A percentile compares a stretch with the other conserved stretches of the same genome.
These are phyloP conservation scores for Drosophila monieri DNA, from an alignment of 2,888 invertebrate species.

Conservation along the genomic window DNA sequence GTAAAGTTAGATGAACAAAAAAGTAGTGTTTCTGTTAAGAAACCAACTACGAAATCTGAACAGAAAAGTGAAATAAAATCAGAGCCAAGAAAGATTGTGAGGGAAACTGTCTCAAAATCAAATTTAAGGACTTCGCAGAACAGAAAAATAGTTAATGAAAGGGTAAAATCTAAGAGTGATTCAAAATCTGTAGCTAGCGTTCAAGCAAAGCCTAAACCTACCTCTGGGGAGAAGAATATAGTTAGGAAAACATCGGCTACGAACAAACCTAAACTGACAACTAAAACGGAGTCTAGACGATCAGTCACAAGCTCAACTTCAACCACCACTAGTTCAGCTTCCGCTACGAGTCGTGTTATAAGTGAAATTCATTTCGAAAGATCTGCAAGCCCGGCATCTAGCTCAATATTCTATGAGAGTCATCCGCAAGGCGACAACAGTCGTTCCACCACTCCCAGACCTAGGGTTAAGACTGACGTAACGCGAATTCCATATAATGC, in stretches of 20 bases:
- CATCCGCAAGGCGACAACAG: slow-evolving; percentile 70
- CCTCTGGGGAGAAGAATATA: neutral
- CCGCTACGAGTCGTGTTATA: slow-evolving; percentile 67
- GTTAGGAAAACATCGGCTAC: slow-evolving; percentile 25
- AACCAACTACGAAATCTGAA: slow-evolving; percentile 14
- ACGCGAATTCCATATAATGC: slow-evolving; percentile 72
- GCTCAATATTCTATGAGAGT: slow-evolving; percentile 72
- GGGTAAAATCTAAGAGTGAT: slow-evolving; percentile 31
- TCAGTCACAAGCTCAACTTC: slow-evolving; percentile 70
- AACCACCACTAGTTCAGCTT: slow-evolving; percentile 65
- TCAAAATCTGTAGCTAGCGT: slow-evolving; percentile 19
- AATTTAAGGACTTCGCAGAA: neutral
- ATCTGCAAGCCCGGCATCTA: slow-evolving; percentile 67
- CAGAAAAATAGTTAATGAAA: slow-evolving; percentile 33
- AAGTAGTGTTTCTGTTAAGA: slow-evolving; percentile 24
- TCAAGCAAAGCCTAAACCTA: slow-evolving; percentile 29
- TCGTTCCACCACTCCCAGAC: slow-evolving; percentile 70
- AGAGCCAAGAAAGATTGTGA: slow-evolving; percentile 3
- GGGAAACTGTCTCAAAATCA: slow-evolving; percentile 8
- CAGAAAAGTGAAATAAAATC: slow-evolving; percentile 8
- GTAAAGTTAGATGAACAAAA: slow-evolving; percentile 65
- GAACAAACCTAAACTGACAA: slow-evolving; percentile 34
- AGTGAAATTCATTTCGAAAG: slow-evolving; percentile 73
- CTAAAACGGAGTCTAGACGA: slow-evolving; percentile 62
- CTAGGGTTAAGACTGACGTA: slow-evolving; percentile 76